phyloP scores from a whole-genome alignment of 1,140 invertebrate genomes.

The Cydia strobilella region DNA sequence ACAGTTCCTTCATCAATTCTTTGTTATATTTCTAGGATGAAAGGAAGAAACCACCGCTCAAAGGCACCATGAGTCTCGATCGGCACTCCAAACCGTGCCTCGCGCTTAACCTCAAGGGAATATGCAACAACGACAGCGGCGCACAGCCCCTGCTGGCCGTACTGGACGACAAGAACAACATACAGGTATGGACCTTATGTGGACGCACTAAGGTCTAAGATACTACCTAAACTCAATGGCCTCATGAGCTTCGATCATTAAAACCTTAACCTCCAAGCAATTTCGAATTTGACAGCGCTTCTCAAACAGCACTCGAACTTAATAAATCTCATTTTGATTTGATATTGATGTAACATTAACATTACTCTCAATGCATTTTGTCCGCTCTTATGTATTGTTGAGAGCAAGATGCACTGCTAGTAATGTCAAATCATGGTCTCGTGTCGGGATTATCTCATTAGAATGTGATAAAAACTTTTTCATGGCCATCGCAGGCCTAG shows the following conservation, averaged over 20 bases:
- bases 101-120: conserved; percentile 62
- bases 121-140: conserved; percentile 54
- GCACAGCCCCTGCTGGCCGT: conserved; percentile 62
- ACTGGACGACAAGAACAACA: conserved; percentile 71
- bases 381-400: too few species aligned
- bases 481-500: too few species aligned
- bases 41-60: conserved; percentile 1
- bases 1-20: too few species aligned
- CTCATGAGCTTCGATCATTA: conserved; percentile 67
- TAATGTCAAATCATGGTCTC: too few species aligned
- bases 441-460: too few species aligned
- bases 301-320: conserved; percentile 56
- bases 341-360: too few species aligned
- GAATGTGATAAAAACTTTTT: too few species aligned
- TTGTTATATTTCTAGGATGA: not conserved
- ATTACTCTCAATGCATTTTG: too few species aligned
- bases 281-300: too few species aligned
- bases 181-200: conserved; percentile 55
- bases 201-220: not conserved
- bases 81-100: conserved; percentile 57
- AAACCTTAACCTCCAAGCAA: too few species aligned
- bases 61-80: conserved; percentile 66
- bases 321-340: too few species aligned
- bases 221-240: conserved; percentile 36
- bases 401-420: too few species aligned